Evolutionary conservation across 2,113 vertebrate species (phyloP).

Genomic region (Cephalopholis sonnerati): DNA sequence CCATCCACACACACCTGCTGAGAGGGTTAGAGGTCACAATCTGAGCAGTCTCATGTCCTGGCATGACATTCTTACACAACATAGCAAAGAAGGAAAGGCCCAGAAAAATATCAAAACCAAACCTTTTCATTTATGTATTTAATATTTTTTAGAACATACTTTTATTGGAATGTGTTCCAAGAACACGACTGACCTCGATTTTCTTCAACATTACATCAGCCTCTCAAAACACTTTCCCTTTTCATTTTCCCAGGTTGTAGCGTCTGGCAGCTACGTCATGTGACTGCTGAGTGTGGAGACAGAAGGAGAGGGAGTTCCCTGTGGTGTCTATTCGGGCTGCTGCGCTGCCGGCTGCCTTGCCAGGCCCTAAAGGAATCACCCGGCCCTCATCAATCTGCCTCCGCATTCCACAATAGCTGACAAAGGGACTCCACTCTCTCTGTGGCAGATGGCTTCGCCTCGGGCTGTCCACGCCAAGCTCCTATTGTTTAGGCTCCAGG

Average conservation of each 20-base stretch:
- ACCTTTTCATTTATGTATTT: no score
- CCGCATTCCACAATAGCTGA: conserved; percentile 84
- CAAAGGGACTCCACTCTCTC: conserved; percentile 81
- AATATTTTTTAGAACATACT: no score
- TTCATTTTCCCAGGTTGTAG: conserved; percentile 27
- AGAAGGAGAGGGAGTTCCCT: conserved; percentile 63
- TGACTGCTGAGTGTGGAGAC: conserved; percentile 38
- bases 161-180: no score
- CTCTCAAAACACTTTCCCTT: conserved; percentile 25
- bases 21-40: conserved; percentile 77
- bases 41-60: conserved; percentile 38
- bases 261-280: conserved; percentile 24
- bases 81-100: conserved; percentile 1
- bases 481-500: conserved; percentile 77
- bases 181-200: background rate
- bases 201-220: conserved; percentile 1
- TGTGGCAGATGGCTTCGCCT: conserved; percentile 84
- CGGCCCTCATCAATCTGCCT: conserved; percentile 81
- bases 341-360: conserved; percentile 59
- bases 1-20: conserved; percentile 83
- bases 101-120: background rate
- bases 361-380: conserved; percentile 80
- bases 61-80: conserved; percentile 40
- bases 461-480: conserved; percentile 80
- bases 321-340: conserved; percentile 43